Percentiles rank a stretch among this genome's conserved stretches.
These are phyloP conservation scores for fruit fly (Drosophila melanogaster) DNA, from an alignment of 1,140 invertebrate genomes.

Conservation along the genomic window Release_6_plus_ISO1_MT NT_033779.5:18226501-18227000, in stretches of 20 bases:
- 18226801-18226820: conserved; percentile 15
- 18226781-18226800: background rate
- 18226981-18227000: conserved; percentile 56
- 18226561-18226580: conserved; percentile 62
- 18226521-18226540: conserved; percentile 3
- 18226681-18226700: too few relatives aligned
- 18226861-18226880: conserved; percentile 26
- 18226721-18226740: background rate
- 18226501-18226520: conserved; percentile 52
- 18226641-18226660: background rate
- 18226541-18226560: conserved; percentile 5
- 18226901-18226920: conserved; percentile 62
- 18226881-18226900: conserved; percentile 63
- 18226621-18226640: too few relatives aligned
- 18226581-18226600: conserved; percentile 1
- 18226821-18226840: conserved; percentile 4
- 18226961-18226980: conserved; percentile 54
- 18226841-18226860: conserved; percentile 24
- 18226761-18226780: too few relatives aligned
- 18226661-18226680: background rate
- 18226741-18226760: background rate
- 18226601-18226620: background rate
- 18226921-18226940: conserved; percentile 57
- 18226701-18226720: too few relatives aligned
- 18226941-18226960: conserved; percentile 64